A percentile compares a stretch with the other conserved stretches of the same genome.
Evolutionary conservation across 2,888 invertebrate genomes (phyloP).

Genomic region (Drosophila atripex): DNA sequence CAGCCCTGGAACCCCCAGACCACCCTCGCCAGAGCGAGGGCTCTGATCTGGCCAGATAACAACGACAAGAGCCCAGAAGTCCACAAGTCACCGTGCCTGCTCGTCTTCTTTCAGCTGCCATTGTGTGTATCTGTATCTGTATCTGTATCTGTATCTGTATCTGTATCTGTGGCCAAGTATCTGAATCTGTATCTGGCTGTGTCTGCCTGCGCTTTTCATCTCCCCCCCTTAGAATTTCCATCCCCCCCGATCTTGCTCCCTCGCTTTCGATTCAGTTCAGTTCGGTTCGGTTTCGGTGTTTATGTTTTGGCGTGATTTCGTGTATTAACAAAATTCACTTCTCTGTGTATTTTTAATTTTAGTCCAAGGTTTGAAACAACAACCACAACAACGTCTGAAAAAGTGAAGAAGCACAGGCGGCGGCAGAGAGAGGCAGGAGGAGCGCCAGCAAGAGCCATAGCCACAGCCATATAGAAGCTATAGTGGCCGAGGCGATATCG

Average conservation of each 20-base stretch:
- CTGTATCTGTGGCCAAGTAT: constrained; percentile 12
- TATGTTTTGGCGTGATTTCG: constrained; percentile 71
- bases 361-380: constrained; percentile 82
- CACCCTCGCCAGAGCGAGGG: not conserved
- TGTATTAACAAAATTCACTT: constrained; percentile 70
- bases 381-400: constrained; percentile 32
- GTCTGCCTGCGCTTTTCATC: constrained; percentile 15
- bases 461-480: constrained; percentile 11
- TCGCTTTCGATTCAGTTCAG: not conserved
- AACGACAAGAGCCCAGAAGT: not conserved
- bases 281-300: constrained; percentile 46
- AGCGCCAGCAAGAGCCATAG: constrained; percentile 37
- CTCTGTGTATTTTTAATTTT: constrained; percentile 80
- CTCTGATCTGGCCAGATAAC: constrained; percentile 33
- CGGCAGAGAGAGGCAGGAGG: not conserved
- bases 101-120: not conserved
- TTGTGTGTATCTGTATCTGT: constrained; percentile 3
- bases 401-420: constrained; percentile 5
- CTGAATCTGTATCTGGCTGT: constrained; percentile 18
- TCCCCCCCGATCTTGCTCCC: not conserved
- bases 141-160: constrained; percentile 1
- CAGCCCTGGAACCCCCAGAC: not conserved
- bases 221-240: not conserved
- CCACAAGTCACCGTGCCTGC: constrained; percentile 8
- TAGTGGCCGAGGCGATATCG: constrained; percentile 29